Evolutionary conservation across 2,797 vertebrate genomes (phyloP).

Genomic region (Manis pentadactyla): DNA sequence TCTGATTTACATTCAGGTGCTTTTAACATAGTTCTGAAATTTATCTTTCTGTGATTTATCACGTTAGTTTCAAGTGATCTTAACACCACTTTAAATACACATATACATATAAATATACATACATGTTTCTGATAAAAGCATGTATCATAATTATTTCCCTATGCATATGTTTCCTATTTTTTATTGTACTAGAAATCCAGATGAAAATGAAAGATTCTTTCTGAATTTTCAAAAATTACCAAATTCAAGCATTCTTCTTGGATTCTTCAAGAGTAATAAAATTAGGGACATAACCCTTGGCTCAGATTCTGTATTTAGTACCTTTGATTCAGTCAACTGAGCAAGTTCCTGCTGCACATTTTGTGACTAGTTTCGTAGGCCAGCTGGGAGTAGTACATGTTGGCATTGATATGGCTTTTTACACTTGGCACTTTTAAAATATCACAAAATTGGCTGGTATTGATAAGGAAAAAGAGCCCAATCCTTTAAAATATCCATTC

Average conservation of each 20-base stretch:
- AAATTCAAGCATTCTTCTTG: neutral
- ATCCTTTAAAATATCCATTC: neutral
- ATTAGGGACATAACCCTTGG: neutral
- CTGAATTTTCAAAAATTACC: neutral
- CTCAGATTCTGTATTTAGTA: neutral
- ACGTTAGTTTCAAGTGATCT: slow-evolving; percentile 11
- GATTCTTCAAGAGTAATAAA: neutral
- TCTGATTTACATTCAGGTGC: neutral
- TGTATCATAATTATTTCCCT: neutral
- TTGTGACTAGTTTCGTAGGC: neutral
- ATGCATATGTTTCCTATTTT: neutral
- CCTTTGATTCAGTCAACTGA: neutral
- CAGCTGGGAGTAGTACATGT: neutral
- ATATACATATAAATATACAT: too few relatives aligned
- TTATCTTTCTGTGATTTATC: neutral
- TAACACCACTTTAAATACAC: neutral
- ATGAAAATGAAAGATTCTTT: neutral
- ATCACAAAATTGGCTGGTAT: neutral
- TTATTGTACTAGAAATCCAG: neutral
- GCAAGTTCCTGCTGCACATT: neutral
- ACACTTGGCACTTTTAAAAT: neutral
- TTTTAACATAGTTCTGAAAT: neutral
- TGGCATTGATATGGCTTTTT: neutral
- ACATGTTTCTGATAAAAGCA: neutral
- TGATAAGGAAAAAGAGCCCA: neutral